Evolutionary conservation across 2,113 vertebrate species (phyloP).

Genomic region (Benitochromis conjunctus): DNA sequence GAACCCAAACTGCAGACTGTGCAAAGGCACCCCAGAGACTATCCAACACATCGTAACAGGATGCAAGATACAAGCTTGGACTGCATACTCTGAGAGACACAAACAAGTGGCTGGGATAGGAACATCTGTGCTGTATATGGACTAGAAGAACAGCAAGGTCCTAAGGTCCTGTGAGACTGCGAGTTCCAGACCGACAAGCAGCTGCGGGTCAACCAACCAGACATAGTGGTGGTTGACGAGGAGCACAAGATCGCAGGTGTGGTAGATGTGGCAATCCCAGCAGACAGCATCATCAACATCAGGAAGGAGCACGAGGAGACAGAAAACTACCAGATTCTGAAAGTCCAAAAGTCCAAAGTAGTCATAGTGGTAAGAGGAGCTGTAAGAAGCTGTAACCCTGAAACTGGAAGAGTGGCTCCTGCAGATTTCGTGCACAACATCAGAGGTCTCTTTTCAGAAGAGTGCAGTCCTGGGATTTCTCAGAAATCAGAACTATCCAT

Average conservation of each 20-base stretch:
- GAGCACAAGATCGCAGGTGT: no score
- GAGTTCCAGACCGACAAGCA: not conserved
- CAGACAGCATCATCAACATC: not conserved
- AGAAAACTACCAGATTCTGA: not conserved
- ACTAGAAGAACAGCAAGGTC: not conserved
- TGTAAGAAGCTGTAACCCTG: not conserved
- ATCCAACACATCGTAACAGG: not conserved
- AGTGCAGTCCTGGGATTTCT: not conserved
- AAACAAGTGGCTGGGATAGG: not conserved
- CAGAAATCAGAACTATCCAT: not conserved
- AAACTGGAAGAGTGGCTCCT: not conserved
- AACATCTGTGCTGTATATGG: not conserved
- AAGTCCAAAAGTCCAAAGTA: not conserved
- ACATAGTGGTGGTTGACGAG: not conserved
- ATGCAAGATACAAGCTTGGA: not conserved
- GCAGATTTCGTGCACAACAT: not conserved
- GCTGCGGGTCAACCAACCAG: not conserved
- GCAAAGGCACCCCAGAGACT: not conserved
- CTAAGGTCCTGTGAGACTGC: not conserved
- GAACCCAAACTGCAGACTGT: fast-evolving
- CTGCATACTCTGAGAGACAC: not conserved
- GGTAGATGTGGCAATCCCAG: not conserved
- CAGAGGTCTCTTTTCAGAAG: not conserved
- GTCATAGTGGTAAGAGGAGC: not conserved
- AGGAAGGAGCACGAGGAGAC: not conserved